Evolutionary conservation across 1,140 invertebrate genomes (phyloP).

Genomic region (Sycophaga agraensis): DNA sequence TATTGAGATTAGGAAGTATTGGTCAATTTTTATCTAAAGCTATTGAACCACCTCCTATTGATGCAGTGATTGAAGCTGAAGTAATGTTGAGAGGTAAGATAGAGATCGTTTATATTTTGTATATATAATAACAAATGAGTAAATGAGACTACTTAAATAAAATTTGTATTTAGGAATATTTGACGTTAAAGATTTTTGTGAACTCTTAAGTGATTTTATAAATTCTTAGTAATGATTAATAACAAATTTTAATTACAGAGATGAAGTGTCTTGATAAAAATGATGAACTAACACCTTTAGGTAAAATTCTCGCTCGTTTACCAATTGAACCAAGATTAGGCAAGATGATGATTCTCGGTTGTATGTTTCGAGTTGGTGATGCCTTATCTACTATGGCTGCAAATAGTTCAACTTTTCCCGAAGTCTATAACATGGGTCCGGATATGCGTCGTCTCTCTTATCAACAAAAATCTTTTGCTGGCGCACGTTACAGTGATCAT

Average conservation of each 20-base stretch:
- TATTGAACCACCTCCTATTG: conserved; percentile 89
- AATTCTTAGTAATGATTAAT: no score
- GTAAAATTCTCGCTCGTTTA: conserved; percentile 87
- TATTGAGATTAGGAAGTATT: conserved; percentile 85
- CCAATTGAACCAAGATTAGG: conserved; percentile 91
- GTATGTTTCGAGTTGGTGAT: conserved; percentile 84
- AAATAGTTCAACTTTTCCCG: conserved; percentile 88
- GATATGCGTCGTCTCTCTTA: conserved; percentile 69
- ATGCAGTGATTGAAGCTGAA: conserved; percentile 91
- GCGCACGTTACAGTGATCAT: conserved; percentile 88
- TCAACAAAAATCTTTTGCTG: conserved; percentile 81
- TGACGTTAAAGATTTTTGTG: no score
- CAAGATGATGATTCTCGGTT: conserved; percentile 92
- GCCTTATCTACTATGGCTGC: conserved; percentile 91
- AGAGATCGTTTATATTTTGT: no score
- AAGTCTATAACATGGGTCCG: conserved; percentile 74
- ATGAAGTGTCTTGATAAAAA: conserved; percentile 84
- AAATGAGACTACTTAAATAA: no score
- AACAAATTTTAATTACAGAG: conserved; percentile 59
- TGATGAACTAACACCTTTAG: conserved; percentile 86
- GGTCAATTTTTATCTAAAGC: conserved; percentile 92
- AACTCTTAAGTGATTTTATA: not conserved
- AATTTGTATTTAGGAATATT: no score
- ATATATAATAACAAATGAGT: no score
- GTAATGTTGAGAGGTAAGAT: conserved; percentile 61